Evolutionary conservation across 1,140 invertebrate species (phyloP).

Genomic region (Drosophila navojoa): DNA sequence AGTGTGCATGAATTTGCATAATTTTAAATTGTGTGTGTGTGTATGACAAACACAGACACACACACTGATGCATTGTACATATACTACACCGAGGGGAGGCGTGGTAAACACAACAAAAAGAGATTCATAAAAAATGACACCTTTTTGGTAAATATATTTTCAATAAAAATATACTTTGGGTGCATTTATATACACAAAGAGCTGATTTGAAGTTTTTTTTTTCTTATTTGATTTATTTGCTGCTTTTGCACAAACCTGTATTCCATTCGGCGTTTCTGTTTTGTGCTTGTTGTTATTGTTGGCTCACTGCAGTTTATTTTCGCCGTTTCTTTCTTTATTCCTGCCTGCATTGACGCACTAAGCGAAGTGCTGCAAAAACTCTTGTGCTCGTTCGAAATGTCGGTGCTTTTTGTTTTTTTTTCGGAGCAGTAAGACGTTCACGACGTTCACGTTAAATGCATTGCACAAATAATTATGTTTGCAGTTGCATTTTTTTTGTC

Average conservation of each 20-base stretch:
- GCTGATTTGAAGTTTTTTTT: slow-evolving; percentile 48
- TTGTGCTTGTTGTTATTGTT: slow-evolving; percentile 30
- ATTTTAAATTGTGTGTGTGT: slow-evolving; percentile 49
- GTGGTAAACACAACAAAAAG: slow-evolving; percentile 42
- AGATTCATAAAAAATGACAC: slow-evolving; percentile 52
- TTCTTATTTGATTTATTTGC: slow-evolving; percentile 38
- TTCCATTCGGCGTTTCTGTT: slow-evolving; percentile 59
- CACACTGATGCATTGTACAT: not conserved
- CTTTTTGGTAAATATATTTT: slow-evolving; percentile 42
- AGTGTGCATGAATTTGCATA: slow-evolving; percentile 75
- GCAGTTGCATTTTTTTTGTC: slow-evolving; percentile 71
- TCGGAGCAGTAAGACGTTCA: slow-evolving; percentile 38
- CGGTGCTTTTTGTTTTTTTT: slow-evolving; percentile 31
- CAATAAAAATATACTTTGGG: slow-evolving; percentile 45
- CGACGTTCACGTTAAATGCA: slow-evolving; percentile 62
- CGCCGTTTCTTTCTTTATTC: slow-evolving; percentile 54
- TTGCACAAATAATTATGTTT: slow-evolving; percentile 76
- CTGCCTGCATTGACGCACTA: slow-evolving; percentile 57
- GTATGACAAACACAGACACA: slow-evolving; percentile 7
- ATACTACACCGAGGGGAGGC: slow-evolving; percentile 28
- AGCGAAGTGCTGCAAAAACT: slow-evolving; percentile 45
- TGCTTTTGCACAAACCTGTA: slow-evolving; percentile 72
- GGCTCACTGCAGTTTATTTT: slow-evolving; percentile 41
- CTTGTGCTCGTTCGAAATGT: slow-evolving; percentile 51
- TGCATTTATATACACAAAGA: slow-evolving; percentile 36